phyloP scores from a whole-genome alignment of 1,140 invertebrate genomes.

The Brachystomella parvula region DNA sequence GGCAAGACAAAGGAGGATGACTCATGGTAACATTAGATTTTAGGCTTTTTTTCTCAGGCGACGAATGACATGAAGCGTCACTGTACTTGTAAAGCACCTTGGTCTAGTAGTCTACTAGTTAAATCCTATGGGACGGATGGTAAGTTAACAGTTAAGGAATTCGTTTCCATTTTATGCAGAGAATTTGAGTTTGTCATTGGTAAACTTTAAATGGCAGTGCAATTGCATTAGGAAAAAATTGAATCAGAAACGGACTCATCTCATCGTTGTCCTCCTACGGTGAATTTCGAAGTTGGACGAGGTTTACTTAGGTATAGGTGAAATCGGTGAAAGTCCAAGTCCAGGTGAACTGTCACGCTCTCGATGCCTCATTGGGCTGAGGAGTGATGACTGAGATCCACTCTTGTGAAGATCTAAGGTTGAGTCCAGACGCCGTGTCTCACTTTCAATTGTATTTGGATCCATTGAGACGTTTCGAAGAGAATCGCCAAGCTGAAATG shows the following conservation, averaged over 20 bases:
- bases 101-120: not conserved
- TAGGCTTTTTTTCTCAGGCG: too few relatives aligned
- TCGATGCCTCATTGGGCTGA: conserved; percentile 31
- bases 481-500: conserved; percentile 61
- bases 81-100: not conserved
- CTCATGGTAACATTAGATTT: not conserved
- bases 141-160: not conserved
- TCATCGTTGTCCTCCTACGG: conserved; percentile 1
- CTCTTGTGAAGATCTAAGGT: conserved; percentile 37
- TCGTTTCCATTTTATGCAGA: not conserved
- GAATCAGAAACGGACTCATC: not conserved
- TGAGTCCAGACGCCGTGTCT: conserved; percentile 34
- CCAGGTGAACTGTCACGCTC: conserved; percentile 24
- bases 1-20: conserved; percentile 14
- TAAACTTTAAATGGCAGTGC: conserved; percentile 2
- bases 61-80: too few relatives aligned
- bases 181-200: conserved; percentile 5
- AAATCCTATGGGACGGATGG: not conserved
- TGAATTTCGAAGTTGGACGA: conserved; percentile 3
- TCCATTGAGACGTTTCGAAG: conserved; percentile 71
- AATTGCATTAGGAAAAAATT: not conserved
- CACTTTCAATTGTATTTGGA: conserved; percentile 49
- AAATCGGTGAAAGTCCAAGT: conserved; percentile 22
- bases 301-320: conserved; percentile 30
- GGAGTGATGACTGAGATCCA: conserved; percentile 31